Conservation (phyloP, 2,888 invertebrate genomes). For the Acronicta psi region DNA sequence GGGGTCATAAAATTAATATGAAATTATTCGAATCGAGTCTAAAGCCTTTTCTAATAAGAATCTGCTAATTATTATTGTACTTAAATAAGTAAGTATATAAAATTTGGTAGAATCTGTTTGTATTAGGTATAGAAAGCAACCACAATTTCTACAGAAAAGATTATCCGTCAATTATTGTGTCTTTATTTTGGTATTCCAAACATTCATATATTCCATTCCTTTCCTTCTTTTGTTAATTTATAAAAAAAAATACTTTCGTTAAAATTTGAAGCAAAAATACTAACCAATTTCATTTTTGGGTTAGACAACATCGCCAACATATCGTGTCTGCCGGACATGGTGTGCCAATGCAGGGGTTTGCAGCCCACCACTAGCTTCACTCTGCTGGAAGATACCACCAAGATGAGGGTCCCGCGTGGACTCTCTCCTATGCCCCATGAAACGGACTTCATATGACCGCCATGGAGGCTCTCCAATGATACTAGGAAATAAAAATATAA, state of each 20-base stretch:
- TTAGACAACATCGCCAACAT: slow-evolving; percentile 87
- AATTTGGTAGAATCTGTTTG: no score
- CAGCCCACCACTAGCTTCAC: slow-evolving; percentile 91
- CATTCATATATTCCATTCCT: no score
- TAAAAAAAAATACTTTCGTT: no score
- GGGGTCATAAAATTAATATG: not conserved
- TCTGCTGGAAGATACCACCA: slow-evolving; percentile 89
- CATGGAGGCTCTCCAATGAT: slow-evolving; percentile 90
- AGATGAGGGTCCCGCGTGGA: slow-evolving; percentile 85
- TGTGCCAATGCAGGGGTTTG: slow-evolving; percentile 90
- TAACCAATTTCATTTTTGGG: slow-evolving; percentile 89
- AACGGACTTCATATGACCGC: slow-evolving; percentile 88
- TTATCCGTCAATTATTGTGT: no score
- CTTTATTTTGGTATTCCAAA: no score
- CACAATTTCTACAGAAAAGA: no score
- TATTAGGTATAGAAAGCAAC: no score
- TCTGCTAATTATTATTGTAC: not conserved
- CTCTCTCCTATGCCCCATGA: slow-evolving; percentile 90
- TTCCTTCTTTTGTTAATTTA: no score
- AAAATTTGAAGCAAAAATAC: slow-evolving; percentile 61
- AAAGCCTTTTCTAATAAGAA: not conserved
- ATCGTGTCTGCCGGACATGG: slow-evolving; percentile 89
- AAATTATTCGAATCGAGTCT: no score
- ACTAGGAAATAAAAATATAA: slow-evolving; percentile 79
- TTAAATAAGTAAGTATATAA: no score